phyloP scores from a whole-genome alignment of 2,113 vertebrate genomes.

The Odocoileus virginianus region DNA sequence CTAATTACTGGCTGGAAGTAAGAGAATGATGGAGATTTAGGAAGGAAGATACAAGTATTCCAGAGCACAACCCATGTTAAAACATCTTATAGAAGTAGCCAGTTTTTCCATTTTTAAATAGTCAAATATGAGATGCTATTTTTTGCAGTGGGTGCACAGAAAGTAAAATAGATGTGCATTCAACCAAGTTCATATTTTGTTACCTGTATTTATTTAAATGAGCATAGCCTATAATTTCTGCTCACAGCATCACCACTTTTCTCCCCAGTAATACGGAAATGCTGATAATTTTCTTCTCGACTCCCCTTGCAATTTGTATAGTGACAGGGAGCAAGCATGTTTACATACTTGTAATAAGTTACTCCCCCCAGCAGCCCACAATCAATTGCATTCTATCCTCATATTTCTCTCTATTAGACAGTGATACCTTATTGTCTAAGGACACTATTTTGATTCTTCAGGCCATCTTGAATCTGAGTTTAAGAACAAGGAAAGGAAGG shows the following conservation, averaged over 20 bases:
- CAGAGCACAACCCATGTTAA: neutral
- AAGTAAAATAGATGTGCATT: neutral
- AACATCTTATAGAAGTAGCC: neutral
- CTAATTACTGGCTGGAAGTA: neutral
- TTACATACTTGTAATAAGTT: neutral
- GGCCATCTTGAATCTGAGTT: neutral
- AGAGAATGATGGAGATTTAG: neutral
- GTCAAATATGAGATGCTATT: neutral
- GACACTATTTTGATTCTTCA: neutral
- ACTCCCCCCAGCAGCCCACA: neutral
- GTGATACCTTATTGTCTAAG: neutral
- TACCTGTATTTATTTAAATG: neutral
- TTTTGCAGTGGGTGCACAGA: neutral
- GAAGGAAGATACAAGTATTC: neutral
- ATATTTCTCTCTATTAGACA: neutral
- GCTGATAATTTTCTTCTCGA: neutral
- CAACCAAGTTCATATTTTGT: neutral
- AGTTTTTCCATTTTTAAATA: conserved; percentile 19
- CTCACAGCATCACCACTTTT: neutral
- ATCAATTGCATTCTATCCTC: neutral
- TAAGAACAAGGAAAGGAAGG: neutral
- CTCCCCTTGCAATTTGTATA: neutral
- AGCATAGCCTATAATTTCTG: neutral
- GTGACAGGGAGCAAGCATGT: neutral
- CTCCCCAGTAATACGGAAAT: neutral